Conservation (phyloP, 1,140 invertebrate species). For the Aphelinus atriplicis region DNA sequence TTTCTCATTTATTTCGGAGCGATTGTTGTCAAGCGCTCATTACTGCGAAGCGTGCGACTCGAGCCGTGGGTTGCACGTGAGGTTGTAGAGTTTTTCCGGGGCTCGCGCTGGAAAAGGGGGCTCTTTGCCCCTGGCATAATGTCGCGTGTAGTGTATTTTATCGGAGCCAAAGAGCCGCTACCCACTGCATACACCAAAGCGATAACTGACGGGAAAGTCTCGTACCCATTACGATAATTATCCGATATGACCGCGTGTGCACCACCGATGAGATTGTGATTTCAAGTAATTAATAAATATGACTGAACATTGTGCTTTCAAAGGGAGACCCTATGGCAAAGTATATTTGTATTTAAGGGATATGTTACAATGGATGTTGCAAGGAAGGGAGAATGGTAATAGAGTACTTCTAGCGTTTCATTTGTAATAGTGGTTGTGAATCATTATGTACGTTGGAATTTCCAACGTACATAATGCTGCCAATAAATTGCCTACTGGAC, state of each 20-base stretch:
- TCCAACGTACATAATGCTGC: too few relatives aligned
- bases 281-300: conserved; percentile 38
- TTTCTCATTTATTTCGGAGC: conserved; percentile 13
- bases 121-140: conserved; percentile 22
- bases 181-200: neutral
- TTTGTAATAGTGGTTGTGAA: too few relatives aligned
- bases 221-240: conserved; percentile 37
- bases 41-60: conserved; percentile 2
- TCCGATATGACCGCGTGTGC: conserved; percentile 21
- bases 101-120: neutral
- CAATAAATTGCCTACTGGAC: too few relatives aligned
- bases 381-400: too few relatives aligned
- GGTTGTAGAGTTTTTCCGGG: conserved; percentile 29
- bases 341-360: too few relatives aligned
- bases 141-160: conserved; percentile 33
- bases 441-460: too few relatives aligned
- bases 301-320: too few relatives aligned
- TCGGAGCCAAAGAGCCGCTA: neutral
- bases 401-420: too few relatives aligned
- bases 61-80: conserved; percentile 16
- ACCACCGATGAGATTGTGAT: conserved; percentile 7
- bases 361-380: too few relatives aligned
- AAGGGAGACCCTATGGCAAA: too few relatives aligned
- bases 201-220: conserved; percentile 32
- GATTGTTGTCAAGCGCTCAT: conserved; percentile 36